phyloP scores from a whole-genome alignment of 2,797 vertebrate species.

The Crotalus adamanteus region DNA sequence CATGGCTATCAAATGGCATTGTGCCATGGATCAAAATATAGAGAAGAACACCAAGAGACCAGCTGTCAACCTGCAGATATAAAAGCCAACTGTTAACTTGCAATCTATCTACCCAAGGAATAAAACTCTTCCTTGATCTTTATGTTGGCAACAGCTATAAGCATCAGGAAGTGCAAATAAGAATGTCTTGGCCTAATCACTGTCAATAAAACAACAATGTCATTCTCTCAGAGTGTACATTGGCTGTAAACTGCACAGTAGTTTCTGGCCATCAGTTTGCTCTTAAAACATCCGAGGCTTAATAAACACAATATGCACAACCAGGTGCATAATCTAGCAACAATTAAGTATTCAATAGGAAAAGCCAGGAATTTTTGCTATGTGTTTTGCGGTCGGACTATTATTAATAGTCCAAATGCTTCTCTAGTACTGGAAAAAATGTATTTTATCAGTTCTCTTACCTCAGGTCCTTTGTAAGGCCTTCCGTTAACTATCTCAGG shows the following conservation, averaged over 20 bases:
- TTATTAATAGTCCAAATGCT: background rate
- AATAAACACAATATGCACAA: background rate
- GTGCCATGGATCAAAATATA: conserved; percentile 92
- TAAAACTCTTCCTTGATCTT: background rate
- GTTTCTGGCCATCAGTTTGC: background rate
- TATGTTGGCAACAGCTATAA: background rate
- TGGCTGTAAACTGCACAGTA: background rate
- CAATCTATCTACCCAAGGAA: background rate
- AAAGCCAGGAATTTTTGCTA: background rate
- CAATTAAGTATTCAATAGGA: background rate
- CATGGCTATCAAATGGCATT: conserved; percentile 94
- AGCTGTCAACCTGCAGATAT: conserved; percentile 87
- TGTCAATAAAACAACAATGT: background rate
- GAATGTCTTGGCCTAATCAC: background rate
- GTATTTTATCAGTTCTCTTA: conserved; percentile 40
- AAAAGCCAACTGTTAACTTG: background rate
- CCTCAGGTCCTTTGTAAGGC: conserved; percentile 90
- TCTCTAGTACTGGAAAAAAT: background rate
- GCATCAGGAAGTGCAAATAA: background rate
- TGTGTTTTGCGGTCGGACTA: background rate
- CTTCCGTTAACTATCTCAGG: conserved; percentile 95
- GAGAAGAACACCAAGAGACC: conserved; percentile 94
- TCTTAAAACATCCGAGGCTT: background rate
- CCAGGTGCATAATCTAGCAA: background rate
- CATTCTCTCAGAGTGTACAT: background rate